A percentile compares a stretch with the other conserved stretches of the same genome.
These are phyloP conservation scores for Apistogramma diplotaenia DNA, from an alignment of 2,113 vertebrate genomes.

Conservation along the genomic window DNA sequence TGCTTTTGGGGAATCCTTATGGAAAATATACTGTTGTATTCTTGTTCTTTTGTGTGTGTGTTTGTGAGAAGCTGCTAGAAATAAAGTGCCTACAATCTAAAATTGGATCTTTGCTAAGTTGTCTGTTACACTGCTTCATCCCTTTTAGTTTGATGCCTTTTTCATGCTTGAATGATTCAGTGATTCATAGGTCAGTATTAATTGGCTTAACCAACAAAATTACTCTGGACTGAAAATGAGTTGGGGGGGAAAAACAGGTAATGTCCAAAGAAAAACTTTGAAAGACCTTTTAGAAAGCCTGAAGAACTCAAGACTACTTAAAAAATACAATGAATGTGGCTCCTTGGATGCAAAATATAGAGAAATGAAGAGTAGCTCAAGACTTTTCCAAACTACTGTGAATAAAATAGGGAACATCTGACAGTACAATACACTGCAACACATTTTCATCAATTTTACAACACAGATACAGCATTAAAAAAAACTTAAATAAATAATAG, in stretches of 20 bases:
- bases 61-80: no score
- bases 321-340: background rate
- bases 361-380: background rate
- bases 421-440: fast-evolving
- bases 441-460: background rate
- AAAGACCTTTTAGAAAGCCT: background rate
- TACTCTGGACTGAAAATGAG: background rate
- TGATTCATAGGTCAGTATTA: background rate
- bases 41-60: no score
- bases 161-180: background rate
- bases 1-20: no score
- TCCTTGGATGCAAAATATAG: background rate
- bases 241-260: background rate
- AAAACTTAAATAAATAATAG: background rate
- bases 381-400: background rate
- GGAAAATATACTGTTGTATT: no score
- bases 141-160: background rate
- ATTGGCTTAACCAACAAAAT: background rate
- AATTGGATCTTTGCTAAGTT: background rate
- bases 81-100: background rate
- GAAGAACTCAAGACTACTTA: background rate
- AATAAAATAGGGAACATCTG: background rate
- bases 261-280: background rate
- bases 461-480: background rate
- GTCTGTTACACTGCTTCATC: background rate